Percentiles rank a stretch among this genome's conserved stretches.
Evolutionary conservation across 2,113 vertebrate species (phyloP).

Genomic region (Petromus typicus): DNA sequence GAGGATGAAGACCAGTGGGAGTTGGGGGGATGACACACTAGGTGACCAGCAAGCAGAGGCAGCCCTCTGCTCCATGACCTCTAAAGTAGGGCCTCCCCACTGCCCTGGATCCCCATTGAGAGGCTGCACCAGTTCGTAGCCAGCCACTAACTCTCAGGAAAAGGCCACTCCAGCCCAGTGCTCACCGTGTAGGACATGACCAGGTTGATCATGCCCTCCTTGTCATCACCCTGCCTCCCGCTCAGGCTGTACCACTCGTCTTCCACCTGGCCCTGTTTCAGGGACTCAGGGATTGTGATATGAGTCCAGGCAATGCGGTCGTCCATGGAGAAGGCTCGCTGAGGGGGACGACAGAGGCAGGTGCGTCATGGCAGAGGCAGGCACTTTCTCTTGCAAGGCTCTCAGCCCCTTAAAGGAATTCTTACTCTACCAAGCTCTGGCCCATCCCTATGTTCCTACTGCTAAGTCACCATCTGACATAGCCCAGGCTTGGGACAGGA

Average conservation of each 20-base stretch:
- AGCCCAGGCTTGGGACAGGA: neutral
- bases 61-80: too few relatives aligned
- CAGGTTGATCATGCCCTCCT: conserved; percentile 99
- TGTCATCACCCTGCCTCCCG: conserved; percentile 97
- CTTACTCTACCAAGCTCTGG: neutral
- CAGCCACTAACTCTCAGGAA: neutral
- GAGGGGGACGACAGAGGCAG: neutral
- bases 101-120: neutral
- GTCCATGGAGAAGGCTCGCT: conserved; percentile 99
- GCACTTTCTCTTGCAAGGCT: neutral
- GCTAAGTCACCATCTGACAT: neutral
- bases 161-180: neutral
- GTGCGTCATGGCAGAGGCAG: neutral
- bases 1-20: too few relatives aligned
- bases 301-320: conserved; percentile 99
- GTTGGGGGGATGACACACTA: neutral
- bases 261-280: conserved; percentile 94
- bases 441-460: neutral
- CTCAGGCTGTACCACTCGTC: conserved; percentile 98
- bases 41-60: neutral
- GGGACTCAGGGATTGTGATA: conserved; percentile 93
- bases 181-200: conserved; percentile 98
- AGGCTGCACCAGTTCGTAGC: accelerated
- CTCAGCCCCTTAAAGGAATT: neutral
- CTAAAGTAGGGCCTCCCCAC: neutral